Evolutionary conservation across 2,113 vertebrate species (phyloP).

Genomic region (Noturus placidus): DNA sequence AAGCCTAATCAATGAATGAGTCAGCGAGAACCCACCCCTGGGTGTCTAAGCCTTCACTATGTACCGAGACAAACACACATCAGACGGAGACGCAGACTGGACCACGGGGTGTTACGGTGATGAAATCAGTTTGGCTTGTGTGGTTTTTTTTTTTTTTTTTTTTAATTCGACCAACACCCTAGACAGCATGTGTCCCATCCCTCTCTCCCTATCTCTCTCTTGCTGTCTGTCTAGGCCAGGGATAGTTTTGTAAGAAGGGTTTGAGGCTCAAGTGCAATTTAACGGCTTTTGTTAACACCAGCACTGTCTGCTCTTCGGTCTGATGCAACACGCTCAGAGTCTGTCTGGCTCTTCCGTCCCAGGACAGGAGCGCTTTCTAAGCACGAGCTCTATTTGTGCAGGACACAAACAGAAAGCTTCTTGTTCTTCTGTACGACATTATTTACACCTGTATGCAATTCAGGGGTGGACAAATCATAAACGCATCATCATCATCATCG

Average conservation of each 20-base stretch:
- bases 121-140: slow-evolving; percentile 50
- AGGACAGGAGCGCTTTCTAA: not conserved
- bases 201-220: slow-evolving; percentile 2
- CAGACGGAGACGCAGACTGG: slow-evolving; percentile 35
- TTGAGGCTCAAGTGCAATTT: slow-evolving; percentile 58
- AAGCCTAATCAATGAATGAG: slow-evolving; percentile 26
- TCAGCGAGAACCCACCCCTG: slow-evolving; percentile 17
- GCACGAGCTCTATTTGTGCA: not conserved
- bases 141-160: slow-evolving; percentile 9
- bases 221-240: not conserved
- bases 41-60: slow-evolving; percentile 15
- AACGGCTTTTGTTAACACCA: slow-evolving; percentile 50
- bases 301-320: slow-evolving; percentile 46
- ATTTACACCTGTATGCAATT: not conserved
- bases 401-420: not conserved
- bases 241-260: slow-evolving; percentile 47
- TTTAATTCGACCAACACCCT: slow-evolving; percentile 50
- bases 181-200: slow-evolving; percentile 9
- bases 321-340: slow-evolving; percentile 37
- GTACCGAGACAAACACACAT: slow-evolving; percentile 45
- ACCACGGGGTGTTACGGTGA: slow-evolving; percentile 46
- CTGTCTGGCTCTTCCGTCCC: slow-evolving; percentile 40
- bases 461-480: not conserved
- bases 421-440: not conserved
- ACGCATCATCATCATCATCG: not conserved